These are phyloP conservation scores for Nemopilema nomurai DNA, from an alignment of 30 jellyfish, hydroid and myxozoan genomes.

Conservation along the genomic window DNA sequence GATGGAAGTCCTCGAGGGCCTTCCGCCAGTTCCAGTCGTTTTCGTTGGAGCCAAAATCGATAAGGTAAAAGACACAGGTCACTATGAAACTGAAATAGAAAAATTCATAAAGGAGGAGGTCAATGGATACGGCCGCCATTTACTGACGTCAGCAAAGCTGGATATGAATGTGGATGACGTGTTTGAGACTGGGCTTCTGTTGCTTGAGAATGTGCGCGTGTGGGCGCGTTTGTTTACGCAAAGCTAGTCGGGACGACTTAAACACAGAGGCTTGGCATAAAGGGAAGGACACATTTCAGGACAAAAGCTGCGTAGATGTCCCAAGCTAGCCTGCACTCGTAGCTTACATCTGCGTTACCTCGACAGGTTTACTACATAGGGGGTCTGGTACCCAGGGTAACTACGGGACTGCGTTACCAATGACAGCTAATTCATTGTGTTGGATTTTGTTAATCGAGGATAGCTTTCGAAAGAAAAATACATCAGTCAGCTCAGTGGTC, in stretches of 20 bases:
- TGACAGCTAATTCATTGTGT: no score
- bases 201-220: neutral
- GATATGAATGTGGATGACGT: conserved; percentile 37
- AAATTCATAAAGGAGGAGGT: conserved; percentile 5
- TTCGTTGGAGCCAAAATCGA: conserved; percentile 54
- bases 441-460: no score
- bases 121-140: conserved; percentile 25
- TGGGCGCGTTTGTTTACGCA: neutral
- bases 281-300: no score
- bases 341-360: no score
- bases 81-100: conserved; percentile 9
- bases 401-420: no score
- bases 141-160: conserved; percentile 47
- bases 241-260: neutral
- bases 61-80: conserved; percentile 2
- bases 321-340: no score
- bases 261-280: no score
- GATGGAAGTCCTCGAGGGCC: conserved; percentile 2
- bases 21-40: conserved; percentile 24
- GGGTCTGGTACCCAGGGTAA: no score
- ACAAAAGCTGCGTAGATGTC: no score
- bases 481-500: no score
- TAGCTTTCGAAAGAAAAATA: no score
- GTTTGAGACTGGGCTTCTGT: conserved; percentile 27
- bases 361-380: no score